These are phyloP conservation scores for Lamellibrachia satsuma DNA, from an alignment of 2,888 invertebrate genomes.

Conservation along the genomic window DNA sequence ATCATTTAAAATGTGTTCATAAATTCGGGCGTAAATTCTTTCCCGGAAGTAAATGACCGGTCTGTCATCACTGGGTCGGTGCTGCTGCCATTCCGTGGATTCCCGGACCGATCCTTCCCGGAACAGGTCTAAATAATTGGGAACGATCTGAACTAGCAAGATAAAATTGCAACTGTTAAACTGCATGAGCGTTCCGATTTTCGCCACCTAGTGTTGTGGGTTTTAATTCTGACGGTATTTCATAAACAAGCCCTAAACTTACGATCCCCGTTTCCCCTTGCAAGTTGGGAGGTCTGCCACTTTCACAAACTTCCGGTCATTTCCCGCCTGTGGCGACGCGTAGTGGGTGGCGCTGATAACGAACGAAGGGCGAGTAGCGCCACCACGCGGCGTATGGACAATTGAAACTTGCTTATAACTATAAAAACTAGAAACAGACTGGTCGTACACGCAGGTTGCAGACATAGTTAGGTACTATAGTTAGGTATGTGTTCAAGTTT, in stretches of 20 bases:
- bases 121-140: background rate
- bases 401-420: background rate
- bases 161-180: background rate
- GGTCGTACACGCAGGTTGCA: too few species aligned
- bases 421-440: too few species aligned
- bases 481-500: too few species aligned
- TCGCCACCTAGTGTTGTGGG: background rate
- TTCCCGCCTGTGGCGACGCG: background rate
- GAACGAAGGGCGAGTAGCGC: background rate
- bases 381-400: background rate
- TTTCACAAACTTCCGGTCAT: conserved; percentile 17
- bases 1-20: background rate
- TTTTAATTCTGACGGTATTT: background rate
- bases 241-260: background rate
- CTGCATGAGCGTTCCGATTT: background rate
- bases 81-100: background rate
- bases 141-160: background rate
- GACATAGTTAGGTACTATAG: too few species aligned
- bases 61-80: conserved; percentile 7
- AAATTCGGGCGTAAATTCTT: background rate
- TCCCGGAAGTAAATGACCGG: conserved; percentile 17
- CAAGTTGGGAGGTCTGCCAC: conserved; percentile 3
- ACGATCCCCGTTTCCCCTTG: conserved; percentile 17
- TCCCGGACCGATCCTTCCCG: background rate
- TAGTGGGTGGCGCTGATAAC: background rate